Conservation (phyloP, 2,888 invertebrate genomes). For the Morpho helenor region DNA sequence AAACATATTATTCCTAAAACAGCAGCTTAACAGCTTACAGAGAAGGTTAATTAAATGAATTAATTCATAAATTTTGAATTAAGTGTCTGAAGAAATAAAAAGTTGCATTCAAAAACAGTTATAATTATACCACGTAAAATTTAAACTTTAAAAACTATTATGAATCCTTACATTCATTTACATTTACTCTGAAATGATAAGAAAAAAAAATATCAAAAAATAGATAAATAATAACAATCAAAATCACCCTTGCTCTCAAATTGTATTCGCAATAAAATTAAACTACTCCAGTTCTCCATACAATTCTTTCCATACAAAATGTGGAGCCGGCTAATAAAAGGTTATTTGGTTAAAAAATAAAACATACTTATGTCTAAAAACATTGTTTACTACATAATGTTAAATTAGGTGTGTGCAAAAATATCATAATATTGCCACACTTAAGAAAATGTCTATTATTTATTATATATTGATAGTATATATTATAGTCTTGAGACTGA, state of each 20-base stretch:
- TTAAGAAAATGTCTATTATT: too few species aligned
- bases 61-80: too few species aligned
- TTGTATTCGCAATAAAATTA: background rate
- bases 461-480: too few species aligned
- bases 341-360: background rate
- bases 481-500: too few species aligned
- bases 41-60: too few species aligned
- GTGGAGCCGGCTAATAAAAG: slow-evolving; percentile 68
- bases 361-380: too few species aligned
- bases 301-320: slow-evolving; percentile 41
- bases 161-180: background rate
- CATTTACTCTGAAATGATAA: background rate
- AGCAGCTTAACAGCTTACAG: too few species aligned
- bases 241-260: slow-evolving; percentile 1
- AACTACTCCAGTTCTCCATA: slow-evolving; percentile 43
- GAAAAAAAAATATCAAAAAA: background rate
- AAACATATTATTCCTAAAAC: too few species aligned
- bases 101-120: background rate
- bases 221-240: background rate
- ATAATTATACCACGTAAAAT: background rate
- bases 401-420: too few species aligned
- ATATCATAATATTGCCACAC: too few species aligned
- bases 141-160: background rate
- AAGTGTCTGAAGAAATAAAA: background rate
- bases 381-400: too few species aligned